phyloP scores from a whole-genome alignment of 2,797 vertebrate species.

The Parauchenoglanis ngamensis region DNA sequence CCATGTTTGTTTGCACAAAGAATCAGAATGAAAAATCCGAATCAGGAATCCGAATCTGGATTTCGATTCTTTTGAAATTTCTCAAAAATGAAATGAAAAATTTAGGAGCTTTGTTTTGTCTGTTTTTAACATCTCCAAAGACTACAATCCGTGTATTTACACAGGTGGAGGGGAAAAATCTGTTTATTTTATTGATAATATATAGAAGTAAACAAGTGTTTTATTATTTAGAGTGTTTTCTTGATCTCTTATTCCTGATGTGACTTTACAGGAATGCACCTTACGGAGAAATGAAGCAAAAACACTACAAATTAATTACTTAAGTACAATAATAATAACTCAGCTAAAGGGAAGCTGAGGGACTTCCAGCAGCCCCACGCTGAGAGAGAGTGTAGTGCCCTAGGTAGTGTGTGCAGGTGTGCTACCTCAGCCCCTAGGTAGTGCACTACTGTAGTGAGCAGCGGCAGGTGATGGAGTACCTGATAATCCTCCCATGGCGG shows the following conservation, averaged over 20 bases:
- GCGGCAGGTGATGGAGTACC: slow-evolving; percentile 66
- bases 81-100: no score
- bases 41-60: no score
- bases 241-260: not conserved
- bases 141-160: no score
- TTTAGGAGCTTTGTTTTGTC: no score
- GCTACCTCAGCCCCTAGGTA: not conserved
- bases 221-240: not conserved
- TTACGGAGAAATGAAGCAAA: not conserved
- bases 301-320: not conserved
- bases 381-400: not conserved
- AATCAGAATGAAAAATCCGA: no score
- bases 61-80: no score
- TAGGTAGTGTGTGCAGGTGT: not conserved
- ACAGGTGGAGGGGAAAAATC: no score
- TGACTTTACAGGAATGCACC: not conserved
- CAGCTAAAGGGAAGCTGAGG: not conserved
- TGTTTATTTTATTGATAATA: no score
- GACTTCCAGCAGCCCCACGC: not conserved
- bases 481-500: slow-evolving; percentile 89
- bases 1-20: no score
- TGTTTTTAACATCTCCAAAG: no score
- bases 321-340: no score
- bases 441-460: not conserved
- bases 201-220: no score